Conservation (phyloP, 1,140 invertebrate species). For the Drosophila punjabiensis region DNA sequence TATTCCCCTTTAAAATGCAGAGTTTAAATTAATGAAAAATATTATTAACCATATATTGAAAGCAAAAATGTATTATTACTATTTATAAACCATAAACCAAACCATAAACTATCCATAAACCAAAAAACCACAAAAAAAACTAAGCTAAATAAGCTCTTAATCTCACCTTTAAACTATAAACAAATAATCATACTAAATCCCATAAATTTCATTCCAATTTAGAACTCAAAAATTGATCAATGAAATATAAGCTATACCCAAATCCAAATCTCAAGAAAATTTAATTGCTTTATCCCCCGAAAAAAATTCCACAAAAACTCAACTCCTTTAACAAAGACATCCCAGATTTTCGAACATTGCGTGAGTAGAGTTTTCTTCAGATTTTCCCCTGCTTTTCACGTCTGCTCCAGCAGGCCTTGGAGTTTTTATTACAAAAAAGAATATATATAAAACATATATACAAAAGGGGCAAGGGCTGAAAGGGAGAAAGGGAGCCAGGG, state of each 20-base stretch:
- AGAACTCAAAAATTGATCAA: constrained; percentile 18
- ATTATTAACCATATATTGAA: background rate
- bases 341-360: constrained; percentile 50
- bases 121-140: background rate
- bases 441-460: constrained; percentile 18
- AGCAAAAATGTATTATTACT: background rate
- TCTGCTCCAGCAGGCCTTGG: constrained; percentile 27
- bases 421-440: constrained; percentile 75
- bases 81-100: background rate
- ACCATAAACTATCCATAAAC: background rate
- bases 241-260: constrained; percentile 5
- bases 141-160: constrained; percentile 1
- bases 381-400: constrained; percentile 53
- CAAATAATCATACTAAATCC: constrained; percentile 19
- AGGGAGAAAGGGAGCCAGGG: background rate
- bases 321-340: constrained; percentile 41
- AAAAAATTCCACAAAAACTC: constrained; percentile 9
- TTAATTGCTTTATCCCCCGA: constrained; percentile 61
- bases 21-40: background rate
- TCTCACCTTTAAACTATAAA: constrained; percentile 4
- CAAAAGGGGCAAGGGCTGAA: constrained; percentile 15
- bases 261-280: constrained; percentile 53
- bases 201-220: constrained; percentile 11
- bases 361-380: constrained; percentile 51
- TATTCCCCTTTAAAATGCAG: background rate